phyloP scores from a whole-genome alignment of 2,113 vertebrate species.

The Alligator mississippiensis region DNA sequence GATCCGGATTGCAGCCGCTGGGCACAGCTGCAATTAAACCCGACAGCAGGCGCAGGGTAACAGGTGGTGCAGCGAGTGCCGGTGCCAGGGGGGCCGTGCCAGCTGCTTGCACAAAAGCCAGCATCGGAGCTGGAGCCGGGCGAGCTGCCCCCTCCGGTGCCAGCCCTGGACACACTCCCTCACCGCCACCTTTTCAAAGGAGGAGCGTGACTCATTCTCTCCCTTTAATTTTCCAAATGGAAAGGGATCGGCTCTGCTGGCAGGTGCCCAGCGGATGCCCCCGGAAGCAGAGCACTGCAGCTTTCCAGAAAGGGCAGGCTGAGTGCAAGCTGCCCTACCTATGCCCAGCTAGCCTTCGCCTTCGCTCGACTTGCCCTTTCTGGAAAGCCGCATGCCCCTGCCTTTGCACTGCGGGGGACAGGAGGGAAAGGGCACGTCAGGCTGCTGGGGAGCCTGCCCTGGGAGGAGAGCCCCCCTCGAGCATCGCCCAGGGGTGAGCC shows the following conservation, averaged over 20 bases:
- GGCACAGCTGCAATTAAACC: not conserved
- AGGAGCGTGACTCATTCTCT: slow-evolving; percentile 71
- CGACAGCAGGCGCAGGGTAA: not conserved
- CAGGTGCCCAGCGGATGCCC: slow-evolving; percentile 60
- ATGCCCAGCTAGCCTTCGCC: too few relatives aligned
- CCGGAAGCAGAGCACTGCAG: not conserved
- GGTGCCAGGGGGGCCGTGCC: not conserved
- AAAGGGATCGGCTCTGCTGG: slow-evolving; percentile 50
- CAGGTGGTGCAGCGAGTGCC: not conserved
- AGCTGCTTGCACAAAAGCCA: not conserved
- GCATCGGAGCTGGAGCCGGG: rapidly evolving
- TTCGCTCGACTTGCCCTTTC: too few relatives aligned
- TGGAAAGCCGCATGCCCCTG: too few relatives aligned
- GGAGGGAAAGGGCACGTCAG: too few relatives aligned
- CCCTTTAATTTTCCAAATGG: slow-evolving; percentile 77
- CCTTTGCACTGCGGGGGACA: too few relatives aligned
- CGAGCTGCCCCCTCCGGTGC: not conserved
- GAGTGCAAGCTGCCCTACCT: too few relatives aligned
- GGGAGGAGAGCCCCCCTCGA: too few relatives aligned
- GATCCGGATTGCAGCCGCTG: rapidly evolving
- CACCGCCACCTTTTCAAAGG: slow-evolving; percentile 74
- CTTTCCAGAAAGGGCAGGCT: not conserved
- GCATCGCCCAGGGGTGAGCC: too few relatives aligned
- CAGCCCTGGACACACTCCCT: slow-evolving; percentile 38
- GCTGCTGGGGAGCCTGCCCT: too few relatives aligned